Evolutionary conservation across 1,140 invertebrate species (phyloP).

Genomic region (Bombus ignitus): DNA sequence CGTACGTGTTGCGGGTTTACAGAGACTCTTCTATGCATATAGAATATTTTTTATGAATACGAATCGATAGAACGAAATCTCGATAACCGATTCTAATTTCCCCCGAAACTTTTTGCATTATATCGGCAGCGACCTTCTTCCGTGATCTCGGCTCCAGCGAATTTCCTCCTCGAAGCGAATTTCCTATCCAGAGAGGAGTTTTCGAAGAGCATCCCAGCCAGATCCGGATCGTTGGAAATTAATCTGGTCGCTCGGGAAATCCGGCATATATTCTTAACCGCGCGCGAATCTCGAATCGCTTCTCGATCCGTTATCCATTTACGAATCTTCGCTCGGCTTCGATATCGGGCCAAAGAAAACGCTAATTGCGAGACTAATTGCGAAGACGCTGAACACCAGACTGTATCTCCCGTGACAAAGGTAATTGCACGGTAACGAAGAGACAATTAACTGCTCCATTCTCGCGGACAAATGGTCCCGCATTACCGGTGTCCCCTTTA

Average conservation of each 20-base stretch:
- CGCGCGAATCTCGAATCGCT: background rate
- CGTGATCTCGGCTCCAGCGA: background rate
- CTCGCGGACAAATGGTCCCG: slow-evolving; percentile 57
- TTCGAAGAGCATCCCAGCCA: background rate
- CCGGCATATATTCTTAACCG: background rate
- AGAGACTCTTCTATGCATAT: too few species aligned
- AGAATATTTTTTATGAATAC: too few species aligned
- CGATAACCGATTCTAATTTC: slow-evolving; percentile 20
- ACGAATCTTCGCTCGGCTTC: background rate
- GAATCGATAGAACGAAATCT: background rate
- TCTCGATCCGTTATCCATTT: background rate
- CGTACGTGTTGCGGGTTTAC: background rate
- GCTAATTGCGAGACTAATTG: slow-evolving; percentile 65
- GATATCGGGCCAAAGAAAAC: slow-evolving; percentile 43
- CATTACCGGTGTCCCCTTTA: slow-evolving; percentile 33
- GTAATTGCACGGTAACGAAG: slow-evolving; percentile 64
- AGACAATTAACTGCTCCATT: slow-evolving; percentile 67
- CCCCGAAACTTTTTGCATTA: background rate
- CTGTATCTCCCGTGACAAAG: slow-evolving; percentile 59
- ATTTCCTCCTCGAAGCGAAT: slow-evolving; percentile 3
- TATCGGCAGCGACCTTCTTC: too few species aligned
- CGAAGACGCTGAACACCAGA: slow-evolving; percentile 32
- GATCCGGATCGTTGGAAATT: slow-evolving; percentile 21
- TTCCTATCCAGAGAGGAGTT: background rate
- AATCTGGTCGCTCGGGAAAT: background rate